phyloP scores from a whole-genome alignment of 92 coral and sea anemone genomes.

The Palythoa grandis region DNA sequence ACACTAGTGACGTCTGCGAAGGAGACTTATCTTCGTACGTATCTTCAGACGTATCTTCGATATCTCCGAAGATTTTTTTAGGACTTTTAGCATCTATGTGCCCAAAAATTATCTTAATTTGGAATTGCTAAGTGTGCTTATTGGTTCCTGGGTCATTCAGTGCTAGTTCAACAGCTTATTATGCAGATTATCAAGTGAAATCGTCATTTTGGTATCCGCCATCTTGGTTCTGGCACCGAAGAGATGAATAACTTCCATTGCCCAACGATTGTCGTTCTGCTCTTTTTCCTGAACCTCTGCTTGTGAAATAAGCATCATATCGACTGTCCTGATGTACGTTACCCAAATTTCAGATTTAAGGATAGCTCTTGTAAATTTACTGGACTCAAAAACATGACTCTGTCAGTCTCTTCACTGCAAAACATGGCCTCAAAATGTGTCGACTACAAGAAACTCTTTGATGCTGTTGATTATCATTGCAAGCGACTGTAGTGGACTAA shows the following conservation, averaged over 20 bases:
- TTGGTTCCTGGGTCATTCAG: no score
- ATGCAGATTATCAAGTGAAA: no score
- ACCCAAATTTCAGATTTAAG: background rate
- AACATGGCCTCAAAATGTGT: background rate
- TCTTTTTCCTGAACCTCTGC: background rate
- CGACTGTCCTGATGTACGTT: background rate
- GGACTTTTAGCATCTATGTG: no score
- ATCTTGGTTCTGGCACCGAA: no score
- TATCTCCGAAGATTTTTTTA: no score
- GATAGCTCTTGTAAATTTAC: constrained; percentile 5
- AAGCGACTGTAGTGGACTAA: background rate
- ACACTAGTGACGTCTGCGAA: no score
- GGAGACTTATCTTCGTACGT: no score
- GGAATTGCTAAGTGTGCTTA: no score
- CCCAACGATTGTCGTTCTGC: background rate
- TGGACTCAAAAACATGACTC: constrained; percentile 6
- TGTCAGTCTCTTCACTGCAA: background rate
- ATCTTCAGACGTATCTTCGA: no score
- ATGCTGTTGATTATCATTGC: constrained; percentile 1
- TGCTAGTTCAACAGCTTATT: no score
- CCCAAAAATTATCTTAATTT: no score
- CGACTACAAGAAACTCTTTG: background rate
- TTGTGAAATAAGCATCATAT: background rate
- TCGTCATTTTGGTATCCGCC: no score
- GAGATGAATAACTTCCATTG: background rate